A percentile compares a stretch with the other conserved stretches of the same genome.
Conservation (phyloP, 2,797 vertebrate species). For the Poeciliopsis turneri region DNA sequence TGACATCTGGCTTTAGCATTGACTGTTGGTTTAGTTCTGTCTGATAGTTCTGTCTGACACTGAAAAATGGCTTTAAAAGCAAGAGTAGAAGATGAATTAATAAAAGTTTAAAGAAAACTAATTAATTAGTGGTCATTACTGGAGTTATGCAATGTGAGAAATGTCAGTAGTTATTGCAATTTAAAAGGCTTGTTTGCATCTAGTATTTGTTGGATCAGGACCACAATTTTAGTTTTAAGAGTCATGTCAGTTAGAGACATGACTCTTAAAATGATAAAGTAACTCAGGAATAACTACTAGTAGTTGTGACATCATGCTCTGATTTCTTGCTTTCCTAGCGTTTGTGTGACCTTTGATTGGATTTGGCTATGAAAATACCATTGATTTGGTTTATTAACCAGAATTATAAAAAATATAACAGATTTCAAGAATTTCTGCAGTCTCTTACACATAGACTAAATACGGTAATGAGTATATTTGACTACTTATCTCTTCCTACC, state of each 20-base stretch:
- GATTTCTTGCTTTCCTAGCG: neutral
- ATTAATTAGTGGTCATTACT: neutral
- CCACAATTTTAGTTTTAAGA: neutral
- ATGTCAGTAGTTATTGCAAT: neutral
- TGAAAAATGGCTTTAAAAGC: neutral
- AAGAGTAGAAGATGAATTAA: neutral
- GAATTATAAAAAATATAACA: neutral
- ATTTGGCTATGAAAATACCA: neutral
- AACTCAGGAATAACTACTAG: neutral
- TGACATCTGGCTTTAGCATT: neutral
- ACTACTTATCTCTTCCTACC: neutral
- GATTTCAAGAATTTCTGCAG: neutral
- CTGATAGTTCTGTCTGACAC: neutral
- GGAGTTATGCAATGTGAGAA: neutral
- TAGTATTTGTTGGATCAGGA: neutral
- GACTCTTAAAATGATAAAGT: neutral
- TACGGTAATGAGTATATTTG: neutral
- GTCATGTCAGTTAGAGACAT: neutral
- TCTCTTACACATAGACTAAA: neutral
- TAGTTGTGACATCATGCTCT: neutral
- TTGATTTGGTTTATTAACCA: neutral
- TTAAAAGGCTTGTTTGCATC: neutral
- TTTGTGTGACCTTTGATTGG: neutral
- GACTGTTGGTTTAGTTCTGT: neutral
- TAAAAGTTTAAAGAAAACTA: neutral